These are phyloP conservation scores for Hypomesus transpacificus DNA, from an alignment of 2,113 vertebrate species.

Conservation along the genomic window DNA sequence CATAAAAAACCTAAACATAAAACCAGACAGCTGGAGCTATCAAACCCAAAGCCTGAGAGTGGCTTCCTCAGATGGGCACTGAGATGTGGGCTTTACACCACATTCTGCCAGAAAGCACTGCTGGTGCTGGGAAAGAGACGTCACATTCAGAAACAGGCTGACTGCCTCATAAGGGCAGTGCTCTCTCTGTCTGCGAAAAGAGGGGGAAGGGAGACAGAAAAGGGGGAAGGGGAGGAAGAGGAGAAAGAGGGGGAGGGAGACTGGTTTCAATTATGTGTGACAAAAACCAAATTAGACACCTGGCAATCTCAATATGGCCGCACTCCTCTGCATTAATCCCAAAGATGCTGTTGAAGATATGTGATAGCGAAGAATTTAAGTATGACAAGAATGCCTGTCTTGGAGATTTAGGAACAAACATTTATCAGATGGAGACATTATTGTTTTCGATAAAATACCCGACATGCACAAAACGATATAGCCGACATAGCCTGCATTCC, in stretches of 20 bases:
- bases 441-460: too few relatives aligned
- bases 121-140: too few relatives aligned
- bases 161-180: too few relatives aligned
- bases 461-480: too few relatives aligned
- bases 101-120: too few relatives aligned
- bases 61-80: too few relatives aligned
- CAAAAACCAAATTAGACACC: conserved; percentile 72
- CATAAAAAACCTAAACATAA: conserved; percentile 33
- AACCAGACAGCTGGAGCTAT: conserved; percentile 47
- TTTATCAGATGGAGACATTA: background rate
- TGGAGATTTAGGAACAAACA: background rate
- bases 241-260: conserved; percentile 26
- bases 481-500: too few relatives aligned
- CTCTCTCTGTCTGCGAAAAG: too few relatives aligned
- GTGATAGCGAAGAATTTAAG: conserved; percentile 40
- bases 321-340: conserved; percentile 46
- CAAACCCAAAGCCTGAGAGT: too few relatives aligned
- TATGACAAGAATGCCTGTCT: conserved; percentile 13
- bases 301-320: conserved; percentile 65
- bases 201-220: conserved; percentile 4
- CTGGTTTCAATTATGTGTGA: conserved; percentile 67
- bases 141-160: too few relatives aligned
- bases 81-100: too few relatives aligned
- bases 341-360: conserved; percentile 53
- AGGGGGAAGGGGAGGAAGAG: conserved; percentile 22